Evolutionary conservation across 2,113 vertebrate genomes (phyloP), one percentile per base, ranked within the genome.

Genomic region (Elaphurus davidianus): DNA sequence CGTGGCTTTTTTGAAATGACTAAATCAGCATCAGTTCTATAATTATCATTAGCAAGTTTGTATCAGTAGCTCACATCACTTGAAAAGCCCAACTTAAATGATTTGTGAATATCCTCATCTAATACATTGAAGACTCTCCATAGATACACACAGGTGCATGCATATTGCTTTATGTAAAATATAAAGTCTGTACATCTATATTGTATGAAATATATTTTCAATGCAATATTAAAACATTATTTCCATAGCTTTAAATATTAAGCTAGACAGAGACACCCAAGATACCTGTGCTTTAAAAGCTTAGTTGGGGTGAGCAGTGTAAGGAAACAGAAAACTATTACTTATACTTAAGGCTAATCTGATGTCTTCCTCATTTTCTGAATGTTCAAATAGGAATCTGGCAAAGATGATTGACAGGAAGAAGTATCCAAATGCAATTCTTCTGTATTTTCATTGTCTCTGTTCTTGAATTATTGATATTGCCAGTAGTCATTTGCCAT

Each of bases 11-110:
- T 99, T 99, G 99, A 99, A 99, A 99, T 99, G 99, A 99, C 99
- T 99, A 99, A 99, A 99, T 99, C 99, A 99, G 99, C 99, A 99
- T 99, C 98, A 99, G 99, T 99, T 99, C 99, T 99, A 99, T 99
- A 99, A 99, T 99, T 99, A 99, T 99, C 99, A 99, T 99, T 99
- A 99, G 99, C 98, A 99, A 99, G 99, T 99, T 99, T 99, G 98
- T 99, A 98, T 99, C 99, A 96, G 97, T 98, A 98, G 98, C 98
- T 99, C 99, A 98, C 98, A 99, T 98, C 98, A 99, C 98, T 99
- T 96, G 98, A 99, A 99, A 99, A 98, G 98, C 98, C 98, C 98
- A 99, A 99, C 98, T 98, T 99, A 99, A 99, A 99, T 99, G 98
- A 99, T 99, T 99, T 99, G 98, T 99, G 98, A 99, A 99, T 98